These are phyloP conservation scores for Chlorospingus semifuscus DNA, from an alignment of 2,797 vertebrate species.

Conservation along the genomic window DNA sequence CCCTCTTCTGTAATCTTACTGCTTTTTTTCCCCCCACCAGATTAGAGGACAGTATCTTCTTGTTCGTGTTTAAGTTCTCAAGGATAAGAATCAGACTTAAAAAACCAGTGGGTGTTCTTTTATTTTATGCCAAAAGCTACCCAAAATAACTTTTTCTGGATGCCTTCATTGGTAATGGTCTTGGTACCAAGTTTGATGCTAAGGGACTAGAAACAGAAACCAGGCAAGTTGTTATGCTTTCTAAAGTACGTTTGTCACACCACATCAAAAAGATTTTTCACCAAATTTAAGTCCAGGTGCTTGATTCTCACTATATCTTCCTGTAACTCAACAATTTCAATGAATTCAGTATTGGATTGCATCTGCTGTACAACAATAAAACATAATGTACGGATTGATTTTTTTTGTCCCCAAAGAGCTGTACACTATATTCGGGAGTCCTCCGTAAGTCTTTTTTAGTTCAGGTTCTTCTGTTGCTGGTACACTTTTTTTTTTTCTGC, in stretches of 20 bases:
- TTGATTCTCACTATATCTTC: not conserved
- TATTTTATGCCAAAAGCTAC: not conserved
- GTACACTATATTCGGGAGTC: not conserved
- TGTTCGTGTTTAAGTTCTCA: not conserved
- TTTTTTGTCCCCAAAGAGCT: not conserved
- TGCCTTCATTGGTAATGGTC: not conserved
- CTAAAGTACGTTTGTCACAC: not conserved
- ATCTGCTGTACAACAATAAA: not conserved
- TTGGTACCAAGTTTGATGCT: not conserved
- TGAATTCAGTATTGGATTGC: not conserved
- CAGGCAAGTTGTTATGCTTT: not conserved
- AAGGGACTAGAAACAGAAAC: not conserved
- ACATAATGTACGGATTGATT: not conserved
- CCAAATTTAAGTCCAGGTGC: not conserved
- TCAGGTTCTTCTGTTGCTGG: not conserved
- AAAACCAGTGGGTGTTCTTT: not conserved
- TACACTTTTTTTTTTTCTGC: not conserved
- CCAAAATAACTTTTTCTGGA: not conserved
- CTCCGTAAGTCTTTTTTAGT: not conserved
- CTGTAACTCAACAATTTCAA: not conserved
- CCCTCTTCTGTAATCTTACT: not conserved
- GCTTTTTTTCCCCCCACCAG: rapidly evolving
- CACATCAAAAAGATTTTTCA: not conserved
- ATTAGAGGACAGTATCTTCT: not conserved
- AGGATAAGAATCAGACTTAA: not conserved